Percentiles rank a stretch among this genome's conserved stretches.
Evolutionary conservation across 2,888 invertebrate species (phyloP).

Genomic region (Aphodius granarius): DNA sequence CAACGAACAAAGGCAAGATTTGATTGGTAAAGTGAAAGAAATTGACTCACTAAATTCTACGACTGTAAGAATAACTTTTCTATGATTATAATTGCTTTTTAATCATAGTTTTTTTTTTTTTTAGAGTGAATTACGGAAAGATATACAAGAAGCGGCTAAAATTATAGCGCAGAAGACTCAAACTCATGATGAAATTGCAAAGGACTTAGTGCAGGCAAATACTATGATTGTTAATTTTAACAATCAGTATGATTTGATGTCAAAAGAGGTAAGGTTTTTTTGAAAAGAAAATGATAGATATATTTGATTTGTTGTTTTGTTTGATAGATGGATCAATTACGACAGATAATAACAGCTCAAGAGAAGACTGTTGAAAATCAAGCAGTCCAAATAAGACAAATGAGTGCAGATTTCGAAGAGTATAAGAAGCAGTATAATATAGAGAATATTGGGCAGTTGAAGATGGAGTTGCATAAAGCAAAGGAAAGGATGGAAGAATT

Average conservation of each 20-base stretch:
- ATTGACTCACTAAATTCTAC: conserved; percentile 39
- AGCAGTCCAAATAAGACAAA: conserved; percentile 34
- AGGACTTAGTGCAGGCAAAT: conserved; percentile 51
- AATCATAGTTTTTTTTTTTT: conserved; percentile 25
- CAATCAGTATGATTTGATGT: conserved; percentile 46
- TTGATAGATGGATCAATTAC: conserved; percentile 38
- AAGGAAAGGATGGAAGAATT: conserved; percentile 42
- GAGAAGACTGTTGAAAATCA: conserved; percentile 42
- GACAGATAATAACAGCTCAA: conserved; percentile 34
- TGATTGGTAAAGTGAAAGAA: conserved; percentile 34
- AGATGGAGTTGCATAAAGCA: conserved; percentile 39
- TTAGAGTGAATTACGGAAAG: conserved; percentile 45
- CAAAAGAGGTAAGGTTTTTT: conserved; percentile 40
- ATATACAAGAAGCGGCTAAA: conserved; percentile 47
- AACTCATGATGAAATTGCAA: conserved; percentile 48
- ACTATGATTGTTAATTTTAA: conserved; percentile 51
- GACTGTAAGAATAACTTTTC: conserved; percentile 38
- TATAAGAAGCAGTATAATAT: conserved; percentile 42
- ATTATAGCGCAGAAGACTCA: conserved; percentile 48
- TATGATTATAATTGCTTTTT: conserved; percentile 17
- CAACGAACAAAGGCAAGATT: conserved; percentile 28
- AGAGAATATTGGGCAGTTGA: conserved; percentile 41
- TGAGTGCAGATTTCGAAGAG: conserved; percentile 43
- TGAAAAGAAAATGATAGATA: not conserved
- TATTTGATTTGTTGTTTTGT: conserved; percentile 3